These are phyloP conservation scores for Pecten maximus DNA, from an alignment of 2,888 invertebrate genomes.

Conservation along the genomic window DNA sequence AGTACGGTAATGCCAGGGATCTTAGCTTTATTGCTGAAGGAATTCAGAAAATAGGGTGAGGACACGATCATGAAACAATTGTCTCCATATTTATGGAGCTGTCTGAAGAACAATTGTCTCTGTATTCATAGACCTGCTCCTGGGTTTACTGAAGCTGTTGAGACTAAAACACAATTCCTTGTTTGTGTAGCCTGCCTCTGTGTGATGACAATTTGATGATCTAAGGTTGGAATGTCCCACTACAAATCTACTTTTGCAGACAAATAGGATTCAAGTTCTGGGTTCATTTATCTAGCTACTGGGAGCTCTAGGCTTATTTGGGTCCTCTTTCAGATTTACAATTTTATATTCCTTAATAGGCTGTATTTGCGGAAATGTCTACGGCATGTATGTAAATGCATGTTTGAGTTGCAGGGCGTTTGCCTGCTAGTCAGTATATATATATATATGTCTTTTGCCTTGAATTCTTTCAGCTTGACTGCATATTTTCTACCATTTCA, in stretches of 20 bases:
- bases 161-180: background rate
- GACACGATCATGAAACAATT: background rate
- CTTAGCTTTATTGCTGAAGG: background rate
- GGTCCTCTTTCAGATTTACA: background rate
- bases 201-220: background rate
- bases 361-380: conserved; percentile 7
- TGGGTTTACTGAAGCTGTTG: background rate
- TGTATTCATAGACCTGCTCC: background rate
- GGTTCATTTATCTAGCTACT: background rate
- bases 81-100: background rate
- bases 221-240: background rate
- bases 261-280: background rate
- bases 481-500: background rate
- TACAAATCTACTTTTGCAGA: conserved; percentile 7
- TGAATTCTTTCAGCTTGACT: background rate
- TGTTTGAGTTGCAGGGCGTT: background rate
- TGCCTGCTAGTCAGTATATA: background rate
- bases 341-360: conserved; percentile 15
- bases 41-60: background rate
- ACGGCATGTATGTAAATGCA: background rate
- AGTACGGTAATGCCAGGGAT: too few species aligned
- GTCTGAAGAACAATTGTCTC: background rate
- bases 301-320: background rate
- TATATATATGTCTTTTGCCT: background rate
- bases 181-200: background rate